Evolutionary conservation across 1,140 invertebrate genomes (phyloP), one percentile per base, ranked within the genome.

Genomic region (Formica selysi): DNA sequence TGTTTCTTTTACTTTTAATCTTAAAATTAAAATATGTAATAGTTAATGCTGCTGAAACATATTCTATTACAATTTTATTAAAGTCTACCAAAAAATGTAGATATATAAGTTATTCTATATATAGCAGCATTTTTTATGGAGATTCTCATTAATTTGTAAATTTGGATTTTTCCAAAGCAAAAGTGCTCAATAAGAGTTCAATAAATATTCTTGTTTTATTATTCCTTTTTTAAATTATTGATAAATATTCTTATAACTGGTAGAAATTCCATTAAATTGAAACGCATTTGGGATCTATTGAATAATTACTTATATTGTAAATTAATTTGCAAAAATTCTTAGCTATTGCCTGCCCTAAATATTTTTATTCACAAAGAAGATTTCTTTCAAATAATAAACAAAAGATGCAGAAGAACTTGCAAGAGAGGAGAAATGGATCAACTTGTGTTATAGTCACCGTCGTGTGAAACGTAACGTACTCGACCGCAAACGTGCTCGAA

Each of bases 401-500:
- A 32, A 76, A 8, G 36, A 65, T 65, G 44, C 3, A 32, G 36
- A 78, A 22, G 19, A 32, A 16, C 16, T 19, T 19, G 74, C 29
- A n/a, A 65, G 13, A 51, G 48, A 51, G 38, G 26, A 61, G 61
- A 51, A 10, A 32, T 54, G 36, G 26, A 57, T 64, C 84, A 62
- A 65, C 78, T 8, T 73, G 71, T 29, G 54, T 73, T 73, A 62
- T 41, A 79, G 61, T 70, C 62, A 48, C 22, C 57, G 32, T 79
- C 67, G 84, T 65, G 41, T 65, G 57, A 84, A 83, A 86, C 89
- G 86, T 88, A 86, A 89, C 88, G 73, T 80, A 92, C 87, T 93
- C 89, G 87, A 87, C 89, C 87, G 86, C 87, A 91, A 87, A 93
- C 92, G 91, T 93, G 91, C 87, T 71, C 78, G 87, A 90, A 92